Evolutionary conservation across 2,797 vertebrate genomes (phyloP).

Genomic region (Poeciliopsis gracilis): DNA sequence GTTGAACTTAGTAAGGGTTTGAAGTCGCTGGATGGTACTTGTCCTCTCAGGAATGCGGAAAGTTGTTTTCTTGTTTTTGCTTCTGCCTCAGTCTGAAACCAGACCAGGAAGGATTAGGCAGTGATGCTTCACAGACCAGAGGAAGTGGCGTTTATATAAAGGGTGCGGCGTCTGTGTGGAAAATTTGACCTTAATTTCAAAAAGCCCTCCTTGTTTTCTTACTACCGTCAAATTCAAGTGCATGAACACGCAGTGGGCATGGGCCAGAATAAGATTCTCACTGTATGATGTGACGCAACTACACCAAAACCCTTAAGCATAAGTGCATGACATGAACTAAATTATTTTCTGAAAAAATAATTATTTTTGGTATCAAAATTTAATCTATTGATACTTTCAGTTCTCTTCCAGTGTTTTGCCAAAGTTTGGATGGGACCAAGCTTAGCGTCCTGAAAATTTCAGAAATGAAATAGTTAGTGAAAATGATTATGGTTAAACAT

Average conservation of each 20-base stretch:
- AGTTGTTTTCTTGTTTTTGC: constrained; percentile 41
- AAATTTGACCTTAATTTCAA: constrained; percentile 43
- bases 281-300: neutral
- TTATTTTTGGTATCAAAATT: neutral
- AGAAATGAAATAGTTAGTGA: neutral
- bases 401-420: neutral
- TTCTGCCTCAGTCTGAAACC: constrained; percentile 78
- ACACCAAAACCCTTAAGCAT: neutral
- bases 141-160: constrained; percentile 28
- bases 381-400: neutral
- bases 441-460: neutral
- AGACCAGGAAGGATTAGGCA: constrained; percentile 68
- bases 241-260: neutral
- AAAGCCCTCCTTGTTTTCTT: constrained; percentile 11
- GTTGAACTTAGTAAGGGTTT: constrained; percentile 77
- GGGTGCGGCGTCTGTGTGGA: constrained; percentile 31
- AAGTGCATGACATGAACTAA: neutral
- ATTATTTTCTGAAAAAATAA: neutral
- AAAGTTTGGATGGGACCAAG: neutral
- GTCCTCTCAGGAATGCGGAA: constrained; percentile 81
- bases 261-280: neutral
- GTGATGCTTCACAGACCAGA: constrained; percentile 65
- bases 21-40: constrained; percentile 78
- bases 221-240: neutral
- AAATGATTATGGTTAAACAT: neutral